Conservation (phyloP, 2,113 vertebrate genomes). For the Protobothrops flavoviridis region DNA sequence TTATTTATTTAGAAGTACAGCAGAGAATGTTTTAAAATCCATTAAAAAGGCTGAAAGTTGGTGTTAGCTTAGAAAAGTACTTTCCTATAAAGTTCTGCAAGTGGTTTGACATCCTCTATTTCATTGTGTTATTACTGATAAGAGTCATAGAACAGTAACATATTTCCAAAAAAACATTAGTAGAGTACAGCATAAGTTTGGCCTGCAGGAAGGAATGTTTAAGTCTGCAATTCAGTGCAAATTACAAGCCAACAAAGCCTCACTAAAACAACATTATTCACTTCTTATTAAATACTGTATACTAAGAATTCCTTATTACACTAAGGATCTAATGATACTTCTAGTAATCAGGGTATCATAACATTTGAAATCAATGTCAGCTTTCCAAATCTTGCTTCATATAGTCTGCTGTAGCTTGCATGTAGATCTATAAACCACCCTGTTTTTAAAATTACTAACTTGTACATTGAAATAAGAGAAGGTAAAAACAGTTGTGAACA, state of each 20-base stretch:
- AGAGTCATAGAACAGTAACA: too few species aligned
- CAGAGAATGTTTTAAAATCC: not conserved
- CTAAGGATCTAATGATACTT: not conserved
- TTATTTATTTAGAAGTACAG: not conserved
- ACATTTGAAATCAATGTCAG: not conserved
- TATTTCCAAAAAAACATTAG: too few species aligned
- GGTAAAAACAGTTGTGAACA: not conserved
- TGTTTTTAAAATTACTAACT: not conserved
- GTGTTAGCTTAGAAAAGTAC: not conserved
- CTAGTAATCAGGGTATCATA: not conserved
- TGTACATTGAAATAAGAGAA: not conserved
- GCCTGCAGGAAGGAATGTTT: not conserved
- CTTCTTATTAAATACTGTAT: not conserved
- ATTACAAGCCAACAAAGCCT: not conserved
- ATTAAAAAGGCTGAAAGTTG: not conserved
- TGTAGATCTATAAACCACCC: not conserved
- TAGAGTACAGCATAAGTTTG: too few species aligned
- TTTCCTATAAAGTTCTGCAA: not conserved
- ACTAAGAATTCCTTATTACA: not conserved
- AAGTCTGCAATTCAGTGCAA: not conserved
- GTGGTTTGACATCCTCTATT: too few species aligned
- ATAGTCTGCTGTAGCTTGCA: not conserved
- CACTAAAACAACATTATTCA: not conserved
- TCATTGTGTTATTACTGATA: too few species aligned
- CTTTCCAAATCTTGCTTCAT: not conserved